Percentiles rank a stretch among this genome's conserved stretches.
Evolutionary conservation across 2,113 vertebrate genomes (phyloP).

Genomic region (Oreotragus oreotragus): DNA sequence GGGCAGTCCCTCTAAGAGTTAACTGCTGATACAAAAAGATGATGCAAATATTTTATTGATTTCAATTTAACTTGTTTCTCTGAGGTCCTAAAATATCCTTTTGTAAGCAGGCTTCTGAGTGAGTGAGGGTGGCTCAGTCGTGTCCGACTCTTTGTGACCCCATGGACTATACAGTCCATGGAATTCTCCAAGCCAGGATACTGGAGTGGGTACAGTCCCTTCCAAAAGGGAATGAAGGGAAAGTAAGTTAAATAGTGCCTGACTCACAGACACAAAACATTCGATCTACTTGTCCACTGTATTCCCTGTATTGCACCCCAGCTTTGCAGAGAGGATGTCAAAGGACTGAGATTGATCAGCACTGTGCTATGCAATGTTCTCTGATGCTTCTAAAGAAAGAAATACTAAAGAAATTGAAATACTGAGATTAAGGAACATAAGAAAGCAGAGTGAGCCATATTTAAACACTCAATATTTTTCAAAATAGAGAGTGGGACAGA

Average conservation of each 20-base stretch:
- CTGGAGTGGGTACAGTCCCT: background rate
- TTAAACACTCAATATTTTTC: conserved; percentile 7
- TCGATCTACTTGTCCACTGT: background rate
- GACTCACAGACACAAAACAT: background rate
- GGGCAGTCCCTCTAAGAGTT: background rate
- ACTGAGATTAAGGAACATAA: background rate
- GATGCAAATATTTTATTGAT: background rate
- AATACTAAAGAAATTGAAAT: conserved; percentile 31
- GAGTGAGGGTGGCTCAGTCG: background rate
- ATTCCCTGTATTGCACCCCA: background rate
- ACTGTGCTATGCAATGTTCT: background rate
- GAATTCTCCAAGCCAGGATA: background rate
- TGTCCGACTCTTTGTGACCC: background rate
- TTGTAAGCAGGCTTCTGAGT: background rate
- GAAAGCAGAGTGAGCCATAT: background rate
- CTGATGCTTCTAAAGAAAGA: conserved; percentile 19
- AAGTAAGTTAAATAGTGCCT: background rate
- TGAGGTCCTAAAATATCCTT: background rate
- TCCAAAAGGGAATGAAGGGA: background rate
- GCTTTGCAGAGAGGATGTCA: background rate
- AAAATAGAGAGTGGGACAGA: background rate
- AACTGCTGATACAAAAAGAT: background rate
- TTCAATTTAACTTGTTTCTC: background rate
- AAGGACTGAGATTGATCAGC: background rate
- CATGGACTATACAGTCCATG: background rate